These are phyloP conservation scores for Meiosimyza decipiens DNA, from an alignment of 2,888 invertebrate genomes.

Conservation along the genomic window DNA sequence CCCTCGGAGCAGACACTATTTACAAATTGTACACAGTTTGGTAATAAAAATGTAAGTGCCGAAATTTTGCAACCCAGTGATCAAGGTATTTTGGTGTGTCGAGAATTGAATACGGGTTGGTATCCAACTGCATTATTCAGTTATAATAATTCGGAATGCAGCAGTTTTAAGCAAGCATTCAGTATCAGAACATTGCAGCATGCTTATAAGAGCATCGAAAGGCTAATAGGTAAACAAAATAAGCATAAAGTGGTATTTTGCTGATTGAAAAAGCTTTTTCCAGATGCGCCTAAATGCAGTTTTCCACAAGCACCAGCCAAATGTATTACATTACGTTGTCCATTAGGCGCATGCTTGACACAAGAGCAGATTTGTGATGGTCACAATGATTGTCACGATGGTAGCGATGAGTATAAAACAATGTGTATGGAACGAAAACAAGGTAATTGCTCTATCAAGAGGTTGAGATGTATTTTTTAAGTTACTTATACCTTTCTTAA, in stretches of 20 bases:
- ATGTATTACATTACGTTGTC: constrained; percentile 75
- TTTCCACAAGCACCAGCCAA: constrained; percentile 46
- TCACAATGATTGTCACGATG: constrained; percentile 75
- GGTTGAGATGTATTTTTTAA: neutral
- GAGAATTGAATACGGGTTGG: constrained; percentile 73
- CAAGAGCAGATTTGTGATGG: constrained; percentile 75
- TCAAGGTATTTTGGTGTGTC: constrained; percentile 78
- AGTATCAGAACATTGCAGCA: constrained; percentile 53
- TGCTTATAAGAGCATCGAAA: constrained; percentile 54
- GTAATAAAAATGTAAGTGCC: constrained; percentile 45
- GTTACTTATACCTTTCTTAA: constrained; percentile 11
- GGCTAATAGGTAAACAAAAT: constrained; percentile 55
- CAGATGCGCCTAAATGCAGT: constrained; percentile 58
- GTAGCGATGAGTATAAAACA: constrained; percentile 72
- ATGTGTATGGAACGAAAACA: constrained; percentile 54
- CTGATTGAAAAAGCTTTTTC: neutral
- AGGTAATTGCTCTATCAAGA: constrained; percentile 43
- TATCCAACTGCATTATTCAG: constrained; percentile 77
- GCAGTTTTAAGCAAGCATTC: constrained; percentile 56
- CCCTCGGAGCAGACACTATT: constrained; percentile 55
- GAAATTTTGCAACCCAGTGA: constrained; percentile 66
- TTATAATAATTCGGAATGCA: constrained; percentile 69
- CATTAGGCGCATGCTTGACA: constrained; percentile 75
- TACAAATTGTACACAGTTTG: constrained; percentile 57
- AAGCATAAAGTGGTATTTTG: neutral